Base-by-base conservation (phyloP, 2,113 vertebrate genomes). In the Ondatra zibethicus region DNA sequence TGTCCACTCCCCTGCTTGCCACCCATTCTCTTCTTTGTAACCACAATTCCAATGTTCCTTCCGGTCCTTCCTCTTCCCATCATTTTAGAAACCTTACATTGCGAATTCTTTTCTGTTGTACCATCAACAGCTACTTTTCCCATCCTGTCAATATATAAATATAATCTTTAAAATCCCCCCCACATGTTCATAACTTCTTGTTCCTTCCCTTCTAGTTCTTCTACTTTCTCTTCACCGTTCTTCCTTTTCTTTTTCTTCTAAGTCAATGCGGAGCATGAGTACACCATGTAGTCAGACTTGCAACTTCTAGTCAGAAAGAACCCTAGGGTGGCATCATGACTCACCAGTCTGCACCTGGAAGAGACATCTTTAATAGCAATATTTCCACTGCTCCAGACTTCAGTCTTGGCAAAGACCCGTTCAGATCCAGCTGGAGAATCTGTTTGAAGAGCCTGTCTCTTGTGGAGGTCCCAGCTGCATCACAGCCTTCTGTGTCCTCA, bases 401-500 rank as follows among this genome's bases (percentile, higher is more conserved):
- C 6, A 14, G 58, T 45, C 42, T 85, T 86, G 61, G 42, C 42
- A 36, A 68, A 68, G 63, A 50, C 42, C 19, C 50, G 65, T 19
- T 36, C 31, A 7, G 68, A 33, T 23, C 10, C 23, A 87, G 29
- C 45, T 68, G 29, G 14, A 99, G 98, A 97, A 89, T 96, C 98
- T 78, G 96, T 98, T 72, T 98, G 98, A 12, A 98, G 98, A 94
- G 58, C 98, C 36, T 99, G 97, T 98, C 98, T 61, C 82, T 98
- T 33, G 91, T 88, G 39, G 95, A 96, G 84, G 50, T 63, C 65
- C 92, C 94, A 2, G 89, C 97, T 23, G 88, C 91, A 0, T 92
- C 97, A 8, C 97, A 97, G 73, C 97, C 99, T 25, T 94, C 94
- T 70, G 89, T 99, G 92, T 99, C 99, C 76, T 99, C 99, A 63